phyloP scores from a whole-genome alignment of 1,140 invertebrate species.

The Zaprionus nigranus region DNA sequence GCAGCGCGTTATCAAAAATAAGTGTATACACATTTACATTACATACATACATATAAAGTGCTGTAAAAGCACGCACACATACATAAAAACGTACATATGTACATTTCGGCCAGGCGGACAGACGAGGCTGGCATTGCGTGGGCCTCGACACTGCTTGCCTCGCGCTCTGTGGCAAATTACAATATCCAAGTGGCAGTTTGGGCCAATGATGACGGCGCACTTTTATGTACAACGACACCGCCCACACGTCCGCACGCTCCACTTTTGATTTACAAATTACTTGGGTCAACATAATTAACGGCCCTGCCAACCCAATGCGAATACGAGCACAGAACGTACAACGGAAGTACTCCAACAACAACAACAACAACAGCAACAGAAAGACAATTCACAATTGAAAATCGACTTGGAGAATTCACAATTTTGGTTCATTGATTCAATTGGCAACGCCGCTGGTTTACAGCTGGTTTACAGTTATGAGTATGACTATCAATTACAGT shows the following conservation, averaged over 20 bases:
- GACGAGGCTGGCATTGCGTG: conserved; percentile 27
- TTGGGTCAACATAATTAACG: conserved; percentile 74
- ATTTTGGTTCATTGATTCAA: conserved; percentile 69
- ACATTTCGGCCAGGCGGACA: conserved; percentile 45
- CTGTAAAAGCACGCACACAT: conserved; percentile 2
- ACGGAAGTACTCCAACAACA: conserved; percentile 49
- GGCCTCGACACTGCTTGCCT: conserved; percentile 16
- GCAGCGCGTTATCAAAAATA: conserved; percentile 74
- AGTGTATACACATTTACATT: conserved; percentile 55
- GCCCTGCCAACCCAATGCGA: conserved; percentile 45
- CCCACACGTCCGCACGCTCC: conserved; percentile 41
- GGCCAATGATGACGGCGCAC: conserved; percentile 50
- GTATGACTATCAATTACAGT: conserved; percentile 65
- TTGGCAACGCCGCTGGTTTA: conserved; percentile 54
- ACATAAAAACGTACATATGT: conserved; percentile 17
- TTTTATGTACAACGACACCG: conserved; percentile 49
- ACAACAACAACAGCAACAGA: conserved; percentile 22
- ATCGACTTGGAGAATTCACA: conserved; percentile 43
- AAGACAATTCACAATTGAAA: conserved; percentile 40
- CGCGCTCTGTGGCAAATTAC: conserved; percentile 53
- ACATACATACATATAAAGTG: conserved; percentile 19
- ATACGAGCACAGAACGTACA: conserved; percentile 18
- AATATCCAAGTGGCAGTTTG: conserved; percentile 55
- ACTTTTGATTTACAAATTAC: conserved; percentile 66
- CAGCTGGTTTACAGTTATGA: neutral